A percentile compares a stretch with the other conserved stretches of the same genome.
Evolutionary conservation across 1,140 invertebrate species (phyloP).

Genomic region (Pseudobourletiella spinata): DNA sequence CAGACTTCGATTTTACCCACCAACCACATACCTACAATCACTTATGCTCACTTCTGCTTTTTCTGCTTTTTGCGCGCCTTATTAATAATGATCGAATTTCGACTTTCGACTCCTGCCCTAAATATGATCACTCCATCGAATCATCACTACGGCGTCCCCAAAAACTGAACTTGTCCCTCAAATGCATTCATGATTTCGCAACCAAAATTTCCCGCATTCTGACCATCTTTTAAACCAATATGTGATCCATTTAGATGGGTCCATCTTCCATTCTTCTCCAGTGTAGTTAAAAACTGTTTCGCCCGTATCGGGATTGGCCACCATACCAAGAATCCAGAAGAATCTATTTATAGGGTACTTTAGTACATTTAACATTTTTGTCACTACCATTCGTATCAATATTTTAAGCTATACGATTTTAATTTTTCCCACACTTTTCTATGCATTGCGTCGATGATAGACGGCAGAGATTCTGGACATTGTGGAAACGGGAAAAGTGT

Average conservation of each 20-base stretch:
- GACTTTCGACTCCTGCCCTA: too few relatives aligned
- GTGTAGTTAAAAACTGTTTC: constrained; percentile 84
- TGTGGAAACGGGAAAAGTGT: constrained; percentile 91
- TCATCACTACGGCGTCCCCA: too few relatives aligned
- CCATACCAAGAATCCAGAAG: constrained; percentile 58
- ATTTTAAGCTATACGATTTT: not conserved
- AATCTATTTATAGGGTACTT: constrained; percentile 79
- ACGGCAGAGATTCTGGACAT: constrained; percentile 89
- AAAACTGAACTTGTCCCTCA: too few relatives aligned
- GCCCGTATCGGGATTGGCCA: constrained; percentile 94
- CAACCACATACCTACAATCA: too few relatives aligned
- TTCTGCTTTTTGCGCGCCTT: too few relatives aligned
- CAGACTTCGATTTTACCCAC: too few relatives aligned
- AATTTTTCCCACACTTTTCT: constrained; percentile 2
- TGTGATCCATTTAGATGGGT: constrained; percentile 64
- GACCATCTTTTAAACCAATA: too few relatives aligned
- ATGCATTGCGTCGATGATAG: constrained; percentile 40
- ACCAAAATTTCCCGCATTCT: too few relatives aligned
- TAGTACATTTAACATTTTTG: constrained; percentile 1
- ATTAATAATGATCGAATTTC: too few relatives aligned
- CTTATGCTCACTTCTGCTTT: too few relatives aligned
- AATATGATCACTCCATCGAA: too few relatives aligned
- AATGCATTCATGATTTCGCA: too few relatives aligned
- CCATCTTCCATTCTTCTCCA: constrained; percentile 89
- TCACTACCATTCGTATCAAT: not conserved